These are phyloP conservation scores for Halocynthia aurantium DNA, from an alignment of 23 tunicate genomes.

Conservation along the genomic window DNA sequence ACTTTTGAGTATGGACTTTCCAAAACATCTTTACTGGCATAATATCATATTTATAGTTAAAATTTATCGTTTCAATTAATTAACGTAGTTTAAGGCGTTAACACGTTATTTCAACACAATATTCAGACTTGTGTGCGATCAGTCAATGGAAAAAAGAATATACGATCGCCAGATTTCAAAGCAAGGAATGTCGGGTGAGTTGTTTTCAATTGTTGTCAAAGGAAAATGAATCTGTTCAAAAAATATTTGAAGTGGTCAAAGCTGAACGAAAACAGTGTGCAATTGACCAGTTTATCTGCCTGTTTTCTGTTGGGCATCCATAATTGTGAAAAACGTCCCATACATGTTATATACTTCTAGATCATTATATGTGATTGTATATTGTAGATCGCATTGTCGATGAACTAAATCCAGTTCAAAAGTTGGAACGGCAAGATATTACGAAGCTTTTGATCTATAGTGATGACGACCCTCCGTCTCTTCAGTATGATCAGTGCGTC, in stretches of 20 bases:
- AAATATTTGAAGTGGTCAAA: not conserved
- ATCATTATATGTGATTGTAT: no score
- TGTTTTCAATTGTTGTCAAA: not conserved
- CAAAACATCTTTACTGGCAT: no score
- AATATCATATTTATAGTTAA: no score
- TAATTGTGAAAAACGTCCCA: not conserved
- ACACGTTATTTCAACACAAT: no score
- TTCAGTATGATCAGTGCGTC: conserved; percentile 26
- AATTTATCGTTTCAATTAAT: no score
- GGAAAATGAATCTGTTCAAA: not conserved
- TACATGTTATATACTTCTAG: no score
- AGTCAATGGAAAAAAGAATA: conserved; percentile 91
- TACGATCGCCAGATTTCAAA: conserved; percentile 94
- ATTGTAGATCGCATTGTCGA: conserved; percentile 82
- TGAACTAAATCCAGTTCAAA: conserved; percentile 79
- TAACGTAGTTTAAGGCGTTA: no score
- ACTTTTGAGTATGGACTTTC: no score
- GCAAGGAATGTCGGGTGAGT: conserved; percentile 97
- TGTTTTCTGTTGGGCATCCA: not conserved
- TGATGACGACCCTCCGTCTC: conserved; percentile 60
- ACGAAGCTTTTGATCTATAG: conserved; percentile 65
- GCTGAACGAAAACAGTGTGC: not conserved
- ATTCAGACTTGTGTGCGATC: conserved; percentile 71
- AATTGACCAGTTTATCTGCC: not conserved
- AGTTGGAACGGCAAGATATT: conserved; percentile 74